Percentiles rank a stretch among this genome's conserved stretches.
Evolutionary conservation across 23 tunicate species (phyloP).

Genomic region (Diplosoma virens): DNA sequence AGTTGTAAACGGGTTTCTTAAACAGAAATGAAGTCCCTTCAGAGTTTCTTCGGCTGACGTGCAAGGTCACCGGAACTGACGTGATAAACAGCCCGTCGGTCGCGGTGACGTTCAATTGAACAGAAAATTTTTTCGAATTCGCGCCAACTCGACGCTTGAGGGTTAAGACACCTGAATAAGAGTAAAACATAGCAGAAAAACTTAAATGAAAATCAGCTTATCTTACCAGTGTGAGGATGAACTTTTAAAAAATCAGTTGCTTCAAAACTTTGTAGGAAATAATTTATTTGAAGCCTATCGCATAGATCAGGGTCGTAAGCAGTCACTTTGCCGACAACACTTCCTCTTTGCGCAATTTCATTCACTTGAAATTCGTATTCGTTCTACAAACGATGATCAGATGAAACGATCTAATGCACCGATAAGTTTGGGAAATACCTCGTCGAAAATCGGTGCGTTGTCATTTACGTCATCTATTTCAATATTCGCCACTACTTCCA

Average conservation of each 20-base stretch:
- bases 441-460: constrained; percentile 40
- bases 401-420: background rate
- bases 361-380: constrained; percentile 28
- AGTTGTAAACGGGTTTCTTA: constrained; percentile 30
- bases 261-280: background rate
- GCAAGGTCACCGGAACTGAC: background rate
- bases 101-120: background rate
- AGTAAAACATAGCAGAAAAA: background rate
- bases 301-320: constrained; percentile 45
- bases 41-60: background rate
- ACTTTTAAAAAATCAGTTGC: background rate
- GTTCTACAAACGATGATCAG: background rate
- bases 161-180: background rate
- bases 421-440: constrained; percentile 35
- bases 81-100: background rate
- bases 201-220: background rate
- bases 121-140: background rate
- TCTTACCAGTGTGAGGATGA: constrained; percentile 31
- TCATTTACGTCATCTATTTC: constrained; percentile 54
- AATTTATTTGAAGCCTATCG: background rate
- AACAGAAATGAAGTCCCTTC: background rate
- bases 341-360: background rate
- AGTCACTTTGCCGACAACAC: constrained; percentile 25
- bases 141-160: background rate
- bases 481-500: constrained; percentile 48